Base-by-base conservation (phyloP, 2,113 vertebrate species). In the Anolis sagrei region DNA sequence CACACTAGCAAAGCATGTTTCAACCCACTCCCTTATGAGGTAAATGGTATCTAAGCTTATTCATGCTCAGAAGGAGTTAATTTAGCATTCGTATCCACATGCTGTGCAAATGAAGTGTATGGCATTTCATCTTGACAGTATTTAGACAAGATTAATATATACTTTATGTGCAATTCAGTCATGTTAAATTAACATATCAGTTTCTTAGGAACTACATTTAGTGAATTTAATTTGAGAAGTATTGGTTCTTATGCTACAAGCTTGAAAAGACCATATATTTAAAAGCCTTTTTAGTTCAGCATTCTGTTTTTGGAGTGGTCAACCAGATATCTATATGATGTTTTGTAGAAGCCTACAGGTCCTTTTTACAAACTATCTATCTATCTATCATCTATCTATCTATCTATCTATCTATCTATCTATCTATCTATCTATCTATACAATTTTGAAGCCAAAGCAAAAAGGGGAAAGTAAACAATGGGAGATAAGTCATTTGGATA, bases 81-180 rank as follows among this genome's bases (percentile, higher is more conserved):
- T 14, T n/a, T 27, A 64, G 23, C 32, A 69, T 39, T 36, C 25
- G 14, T 78, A 78, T 77, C 32, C 54, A 58, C 54, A 13, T n/a
- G 58, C 75, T 70, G 16, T 29, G n/a, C 19, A 66, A 84, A 77
- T 66, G 74, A 34, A 51, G 13, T 69, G 25, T 36, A 7, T 39
- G 58, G 16, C 25, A 44, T 58, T 78, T 78, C 66, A 69, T 85
- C 7, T 39, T 27, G 81, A 73, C 69, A 73, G 34, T 70, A 78
- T 85, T 70, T 69, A 78, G 49, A 44, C 32, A 85, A 58, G 64
- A 58, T 29, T 78, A 54, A 84, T n/a, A 34, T 58, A n/a, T 51
- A 23, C 34, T 69, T 51, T 78, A 58, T 39, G 32, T 69, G 14
- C 75, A 68, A 76, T 58, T 70, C 48, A 84, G 21, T 84, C 74